Conservation (phyloP, 2,797 vertebrate species). For the Ciconia nigra region DNA sequence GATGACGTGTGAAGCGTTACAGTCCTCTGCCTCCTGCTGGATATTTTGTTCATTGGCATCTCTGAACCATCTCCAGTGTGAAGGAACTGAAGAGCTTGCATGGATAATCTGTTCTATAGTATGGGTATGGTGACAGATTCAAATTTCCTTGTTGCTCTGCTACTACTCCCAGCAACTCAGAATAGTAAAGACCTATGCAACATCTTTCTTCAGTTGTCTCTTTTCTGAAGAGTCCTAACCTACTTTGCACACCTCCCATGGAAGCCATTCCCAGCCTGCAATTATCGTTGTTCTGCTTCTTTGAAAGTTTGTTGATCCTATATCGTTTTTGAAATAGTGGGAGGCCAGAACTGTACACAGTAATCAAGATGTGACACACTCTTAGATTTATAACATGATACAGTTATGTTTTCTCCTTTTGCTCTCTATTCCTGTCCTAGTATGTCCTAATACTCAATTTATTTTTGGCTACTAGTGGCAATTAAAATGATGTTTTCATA, state of each 20-base stretch:
- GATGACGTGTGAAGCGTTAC: not conserved
- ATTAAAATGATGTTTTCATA: not conserved
- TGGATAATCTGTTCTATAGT: not conserved
- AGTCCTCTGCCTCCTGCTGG: conserved; percentile 1
- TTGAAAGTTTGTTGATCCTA: not conserved
- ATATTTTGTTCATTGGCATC: not conserved
- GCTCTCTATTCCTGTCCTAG: not conserved
- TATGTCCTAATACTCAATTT: not conserved
- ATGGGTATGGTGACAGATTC: not conserved
- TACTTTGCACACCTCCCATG: not conserved
- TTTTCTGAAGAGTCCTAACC: not conserved
- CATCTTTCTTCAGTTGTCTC: not conserved
- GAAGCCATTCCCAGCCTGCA: not conserved
- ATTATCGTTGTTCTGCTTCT: not conserved
- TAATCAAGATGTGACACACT: not conserved
- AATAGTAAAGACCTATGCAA: not conserved
- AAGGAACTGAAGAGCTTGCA: not conserved
- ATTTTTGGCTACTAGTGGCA: not conserved
- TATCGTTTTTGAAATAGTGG: not conserved
- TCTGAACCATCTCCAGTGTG: not conserved
- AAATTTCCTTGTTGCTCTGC: not conserved
- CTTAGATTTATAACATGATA: not conserved
- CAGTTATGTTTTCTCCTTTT: not conserved
- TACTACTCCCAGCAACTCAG: not conserved
- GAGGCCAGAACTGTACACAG: not conserved